Base-by-base conservation (phyloP, 2,888 invertebrate genomes). In the Selenia dentaria region DNA sequence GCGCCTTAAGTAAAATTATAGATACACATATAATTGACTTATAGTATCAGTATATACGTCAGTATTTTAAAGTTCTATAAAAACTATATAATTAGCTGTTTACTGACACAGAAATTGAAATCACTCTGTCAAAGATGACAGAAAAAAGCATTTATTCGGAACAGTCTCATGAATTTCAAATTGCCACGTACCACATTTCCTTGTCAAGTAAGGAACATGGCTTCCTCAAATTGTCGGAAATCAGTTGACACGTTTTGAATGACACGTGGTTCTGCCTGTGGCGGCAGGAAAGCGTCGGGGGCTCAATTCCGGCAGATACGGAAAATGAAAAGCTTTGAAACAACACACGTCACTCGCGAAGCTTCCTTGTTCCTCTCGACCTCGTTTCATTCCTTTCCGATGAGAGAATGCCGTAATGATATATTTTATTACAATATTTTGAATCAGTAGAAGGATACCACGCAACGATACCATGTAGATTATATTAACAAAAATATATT, bases 401-500 rank as follows among this genome's bases (percentile, higher is more conserved):
- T 3, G 11, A 33, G 11, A 5, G 33, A 32, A 36, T 31, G 31
- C n/a, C 11, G 32, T 32, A 37, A 32, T 32, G 31, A 37, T 29
- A 44, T 37, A 14, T 32, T 37, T 27, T 44, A 33, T 37, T 44
- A 32, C 32, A 33, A 44, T 44, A 44, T 44, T 37, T 37, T 9
- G 12, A 3, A 25, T 9, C 14, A 13, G 6, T 18, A 32, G 32
- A 32, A 14, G 29, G 13, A 11, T 22, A 32, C n/a, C n/a, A n/a
- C n/a, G n/a, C n/a, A n/a, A n/a, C n/a, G n/a, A n/a, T n/a, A n/a
- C n/a, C n/a, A n/a, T n/a, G n/a, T n/a, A n/a, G n/a, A n/a, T n/a
- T n/a, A n/a, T n/a, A n/a, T n/a, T n/a, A n/a, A n/a, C n/a, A n/a
- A n/a, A n/a, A n/a, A n/a, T n/a, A n/a, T n/a, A n/a, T n/a, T n/a